Evolutionary conservation across 2,113 vertebrate species (phyloP), one percentile per base, ranked within the genome.

Genomic region (Leuciscus idus): DNA sequence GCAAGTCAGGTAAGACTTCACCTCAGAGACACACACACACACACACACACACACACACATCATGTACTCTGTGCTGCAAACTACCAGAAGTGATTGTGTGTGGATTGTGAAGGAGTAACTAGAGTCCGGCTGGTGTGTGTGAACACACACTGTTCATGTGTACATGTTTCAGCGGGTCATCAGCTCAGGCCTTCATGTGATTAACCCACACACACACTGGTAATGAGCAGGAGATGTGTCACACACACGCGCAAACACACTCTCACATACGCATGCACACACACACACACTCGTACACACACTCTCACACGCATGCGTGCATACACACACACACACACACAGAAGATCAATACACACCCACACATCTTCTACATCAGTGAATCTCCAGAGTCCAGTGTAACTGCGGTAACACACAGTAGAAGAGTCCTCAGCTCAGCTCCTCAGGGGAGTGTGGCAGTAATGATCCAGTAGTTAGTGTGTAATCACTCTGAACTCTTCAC

Each of bases 1-100:
- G 90, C 70, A 55, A 92, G 43, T 30, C 93, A 78, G 95, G 96
- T 97, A 94, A 96, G 95, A 43, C 6, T 7, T 39, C 39, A 39
- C 39, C 39, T 7, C 39, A 7, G 1, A 43, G 0, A 43, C 7
- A 43, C 39, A 8, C 39, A 43, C 7, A 8, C 36, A 6, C 39
- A 39, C 36, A 7, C 36, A 39, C 39, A 43, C 39, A 43, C 39
- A 43, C 39, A 43, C 39, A 43, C 39, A 43, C 39, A 39, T 39
- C 39, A 39, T 39, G 6, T 39, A 7, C 39, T 39, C 6, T 39
- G 39, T 39, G 6, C 39, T 39, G 39, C 6, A 7, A 39, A 39
- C 39, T 39, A 39, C 39, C 1, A 39, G 39, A 39, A 39, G 39
- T 39, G 39, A 11, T 2, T 28, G 61, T 64, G 61, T 26, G 26